Conservation (phyloP, 2,888 invertebrate genomes). For the Leucoma salicis region DNA sequence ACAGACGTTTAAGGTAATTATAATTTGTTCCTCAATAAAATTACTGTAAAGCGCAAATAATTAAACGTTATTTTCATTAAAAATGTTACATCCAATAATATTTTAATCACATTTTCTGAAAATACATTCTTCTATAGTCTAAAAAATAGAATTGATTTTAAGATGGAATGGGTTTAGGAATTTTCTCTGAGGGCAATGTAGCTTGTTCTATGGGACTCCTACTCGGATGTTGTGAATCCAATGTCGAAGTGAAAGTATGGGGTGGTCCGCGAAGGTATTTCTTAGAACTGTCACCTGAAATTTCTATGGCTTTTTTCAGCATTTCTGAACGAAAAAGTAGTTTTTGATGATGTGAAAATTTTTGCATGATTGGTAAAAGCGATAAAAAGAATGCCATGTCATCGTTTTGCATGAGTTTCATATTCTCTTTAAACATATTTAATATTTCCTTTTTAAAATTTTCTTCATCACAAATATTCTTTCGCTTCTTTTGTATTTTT, state of each 20-base stretch:
- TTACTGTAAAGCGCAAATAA: too few relatives aligned
- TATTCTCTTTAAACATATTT: constrained; percentile 23
- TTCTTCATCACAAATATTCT: not conserved
- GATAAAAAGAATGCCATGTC: constrained; percentile 21
- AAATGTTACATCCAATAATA: too few relatives aligned
- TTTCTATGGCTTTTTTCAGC: constrained; percentile 27
- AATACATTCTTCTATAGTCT: too few relatives aligned
- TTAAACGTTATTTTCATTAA: too few relatives aligned
- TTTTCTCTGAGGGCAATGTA: too few relatives aligned
- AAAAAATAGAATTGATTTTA: too few relatives aligned
- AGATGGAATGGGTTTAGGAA: too few relatives aligned
- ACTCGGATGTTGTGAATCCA: not conserved
- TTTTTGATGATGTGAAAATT: constrained; percentile 23
- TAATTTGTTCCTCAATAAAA: too few relatives aligned
- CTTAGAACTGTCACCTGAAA: constrained; percentile 1
- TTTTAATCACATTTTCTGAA: too few relatives aligned
- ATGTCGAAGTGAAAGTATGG: not conserved
- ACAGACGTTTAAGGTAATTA: too few relatives aligned
- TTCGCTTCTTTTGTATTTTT: not conserved
- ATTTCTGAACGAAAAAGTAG: constrained; percentile 22
- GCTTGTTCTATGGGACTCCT: too few relatives aligned
- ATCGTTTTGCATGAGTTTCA: constrained; percentile 17
- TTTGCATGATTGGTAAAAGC: constrained; percentile 21
- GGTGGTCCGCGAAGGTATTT: not conserved
- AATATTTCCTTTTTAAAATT: constrained; percentile 6